Conservation (phyloP, 2,797 vertebrate genomes). For the Lepilemur ruficaudatus region DNA sequence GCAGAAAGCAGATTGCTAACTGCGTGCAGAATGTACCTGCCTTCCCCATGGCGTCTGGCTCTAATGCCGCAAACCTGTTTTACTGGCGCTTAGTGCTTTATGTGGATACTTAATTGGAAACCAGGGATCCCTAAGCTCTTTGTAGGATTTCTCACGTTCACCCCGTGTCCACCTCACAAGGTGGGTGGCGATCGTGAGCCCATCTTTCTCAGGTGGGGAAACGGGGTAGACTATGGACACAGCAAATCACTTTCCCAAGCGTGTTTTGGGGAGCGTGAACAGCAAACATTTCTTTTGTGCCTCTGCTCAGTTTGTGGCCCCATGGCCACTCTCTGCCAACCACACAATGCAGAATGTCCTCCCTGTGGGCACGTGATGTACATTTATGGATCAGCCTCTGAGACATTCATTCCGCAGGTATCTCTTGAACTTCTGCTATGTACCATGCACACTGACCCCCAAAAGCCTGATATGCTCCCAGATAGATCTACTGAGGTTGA, state of each 20-base stretch:
- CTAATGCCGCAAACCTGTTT: neutral
- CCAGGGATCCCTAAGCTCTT: neutral
- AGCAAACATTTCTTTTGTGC: neutral
- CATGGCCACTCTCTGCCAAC: neutral
- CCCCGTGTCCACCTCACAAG: neutral
- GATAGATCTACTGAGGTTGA: neutral
- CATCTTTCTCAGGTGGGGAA: neutral
- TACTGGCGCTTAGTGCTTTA: neutral
- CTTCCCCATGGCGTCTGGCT: neutral
- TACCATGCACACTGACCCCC: neutral
- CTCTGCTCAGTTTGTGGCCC: neutral
- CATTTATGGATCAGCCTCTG: neutral
- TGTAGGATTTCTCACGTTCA: neutral
- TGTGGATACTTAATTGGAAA: neutral
- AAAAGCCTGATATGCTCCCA: neutral
- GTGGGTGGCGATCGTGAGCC: neutral
- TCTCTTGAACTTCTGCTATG: neutral
- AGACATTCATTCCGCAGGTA: neutral
- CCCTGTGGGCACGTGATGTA: fast-evolving
- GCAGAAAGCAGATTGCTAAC: neutral
- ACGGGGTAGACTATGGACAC: neutral
- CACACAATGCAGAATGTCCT: neutral
- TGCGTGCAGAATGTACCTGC: neutral
- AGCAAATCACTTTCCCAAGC: neutral
- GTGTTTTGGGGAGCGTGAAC: neutral